phyloP scores from a whole-genome alignment of 2,113 vertebrate species.

The Passer domesticus region DNA sequence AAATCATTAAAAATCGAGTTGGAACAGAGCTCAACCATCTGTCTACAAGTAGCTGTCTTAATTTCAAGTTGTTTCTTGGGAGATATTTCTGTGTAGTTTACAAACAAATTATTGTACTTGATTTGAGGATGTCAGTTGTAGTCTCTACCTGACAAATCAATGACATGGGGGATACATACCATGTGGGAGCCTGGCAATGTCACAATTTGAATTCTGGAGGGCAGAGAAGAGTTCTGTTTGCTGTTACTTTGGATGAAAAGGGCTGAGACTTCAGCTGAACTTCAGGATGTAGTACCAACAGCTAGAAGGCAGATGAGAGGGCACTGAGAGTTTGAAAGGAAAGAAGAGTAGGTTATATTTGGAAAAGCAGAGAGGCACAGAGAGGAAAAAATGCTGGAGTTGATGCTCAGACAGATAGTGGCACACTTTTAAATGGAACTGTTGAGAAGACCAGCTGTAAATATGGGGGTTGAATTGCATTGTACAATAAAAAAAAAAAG shows the following conservation, averaged over 20 bases:
- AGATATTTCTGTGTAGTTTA: background rate
- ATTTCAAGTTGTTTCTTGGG: background rate
- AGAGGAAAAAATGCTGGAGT: background rate
- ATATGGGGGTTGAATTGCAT: background rate
- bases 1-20: background rate
- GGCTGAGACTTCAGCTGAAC: background rate
- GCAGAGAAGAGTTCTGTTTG: background rate
- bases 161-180: background rate
- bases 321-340: background rate
- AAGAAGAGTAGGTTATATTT: background rate
- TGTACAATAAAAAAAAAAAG: background rate
- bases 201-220: background rate
- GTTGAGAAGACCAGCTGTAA: background rate
- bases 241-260: background rate
- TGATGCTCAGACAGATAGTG: background rate
- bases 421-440: background rate
- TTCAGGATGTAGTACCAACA: background rate
- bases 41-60: background rate
- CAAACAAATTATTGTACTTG: background rate
- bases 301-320: background rate
- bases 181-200: background rate
- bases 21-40: background rate
- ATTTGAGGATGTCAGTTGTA: background rate
- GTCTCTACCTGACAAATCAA: background rate
- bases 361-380: background rate